Percentiles rank a stretch among this genome's conserved stretches.
Conservation (phyloP, 2,888 invertebrate species). For the Drosophila bunnanda region DNA sequence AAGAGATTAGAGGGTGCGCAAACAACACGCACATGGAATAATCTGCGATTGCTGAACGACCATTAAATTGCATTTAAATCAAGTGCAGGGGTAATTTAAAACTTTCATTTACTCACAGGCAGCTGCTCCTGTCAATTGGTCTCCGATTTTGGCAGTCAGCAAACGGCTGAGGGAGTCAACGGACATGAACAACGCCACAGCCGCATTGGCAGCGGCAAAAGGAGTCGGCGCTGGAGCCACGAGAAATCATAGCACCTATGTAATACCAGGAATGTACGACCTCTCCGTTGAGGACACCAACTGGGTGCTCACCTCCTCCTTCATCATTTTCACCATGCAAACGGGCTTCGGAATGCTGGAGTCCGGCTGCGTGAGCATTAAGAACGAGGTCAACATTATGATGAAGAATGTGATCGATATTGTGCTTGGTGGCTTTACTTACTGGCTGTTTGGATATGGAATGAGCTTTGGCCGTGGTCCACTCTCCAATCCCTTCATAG, state of each 20-base stretch:
- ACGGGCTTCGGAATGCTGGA: constrained; percentile 97
- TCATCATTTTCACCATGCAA: constrained; percentile 97
- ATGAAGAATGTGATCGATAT: constrained; percentile 98
- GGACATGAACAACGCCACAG: constrained; percentile 73
- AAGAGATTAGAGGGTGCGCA: constrained; percentile 27
- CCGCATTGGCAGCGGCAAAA: constrained; percentile 77
- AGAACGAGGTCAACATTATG: constrained; percentile 98
- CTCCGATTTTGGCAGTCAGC: constrained; percentile 8
- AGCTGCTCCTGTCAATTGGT: constrained; percentile 10
- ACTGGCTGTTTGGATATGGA: constrained; percentile 98
- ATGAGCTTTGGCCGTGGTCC: constrained; percentile 93
- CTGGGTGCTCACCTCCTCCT: constrained; percentile 95
- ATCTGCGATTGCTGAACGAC: constrained; percentile 47
- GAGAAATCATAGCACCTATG: constrained; percentile 83
- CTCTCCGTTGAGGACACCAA: constrained; percentile 92
- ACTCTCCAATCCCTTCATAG: constrained; percentile 91
- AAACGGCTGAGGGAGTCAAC: not conserved
- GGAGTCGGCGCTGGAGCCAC: constrained; percentile 56
- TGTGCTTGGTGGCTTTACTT: constrained; percentile 93
- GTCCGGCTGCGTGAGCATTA: constrained; percentile 95
- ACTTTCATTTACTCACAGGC: constrained; percentile 40
- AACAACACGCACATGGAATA: constrained; percentile 67
- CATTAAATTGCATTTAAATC: constrained; percentile 65
- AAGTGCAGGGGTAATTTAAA: constrained; percentile 69
- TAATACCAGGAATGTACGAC: constrained; percentile 87